Percentiles rank a stretch among this genome's conserved stretches.
phyloP scores from a whole-genome alignment of 2,113 vertebrate genomes.

The Arenaria interpres region DNA sequence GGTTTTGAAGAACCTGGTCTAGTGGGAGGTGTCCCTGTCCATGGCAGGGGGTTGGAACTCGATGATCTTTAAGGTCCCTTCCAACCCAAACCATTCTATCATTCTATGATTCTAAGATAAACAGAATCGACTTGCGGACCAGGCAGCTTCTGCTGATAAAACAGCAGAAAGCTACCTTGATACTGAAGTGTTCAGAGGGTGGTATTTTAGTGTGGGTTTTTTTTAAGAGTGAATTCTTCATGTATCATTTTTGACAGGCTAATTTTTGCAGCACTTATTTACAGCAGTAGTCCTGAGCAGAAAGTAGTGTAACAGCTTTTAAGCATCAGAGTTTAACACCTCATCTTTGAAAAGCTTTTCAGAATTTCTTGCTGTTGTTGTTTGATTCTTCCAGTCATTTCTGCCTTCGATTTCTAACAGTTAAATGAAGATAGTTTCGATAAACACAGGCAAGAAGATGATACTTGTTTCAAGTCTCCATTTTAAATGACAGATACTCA shows the following conservation, averaged over 20 bases:
- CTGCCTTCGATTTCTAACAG: neutral
- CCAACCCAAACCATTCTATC: neutral
- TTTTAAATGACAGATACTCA: neutral
- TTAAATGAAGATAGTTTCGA: neutral
- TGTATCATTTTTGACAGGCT: neutral
- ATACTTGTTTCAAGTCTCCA: neutral
- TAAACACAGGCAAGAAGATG: neutral
- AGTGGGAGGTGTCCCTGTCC: neutral
- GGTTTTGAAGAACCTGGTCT: neutral
- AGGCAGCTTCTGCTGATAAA: neutral
- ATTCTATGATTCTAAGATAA: neutral
- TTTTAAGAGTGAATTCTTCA: neutral
- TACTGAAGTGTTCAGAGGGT: neutral
- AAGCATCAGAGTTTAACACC: neutral
- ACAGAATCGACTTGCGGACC: neutral
- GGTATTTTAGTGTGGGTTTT: neutral
- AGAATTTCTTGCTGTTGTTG: neutral
- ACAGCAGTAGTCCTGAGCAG: neutral
- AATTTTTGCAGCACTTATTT: neutral
- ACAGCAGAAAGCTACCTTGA: neutral
- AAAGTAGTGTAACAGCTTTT: neutral
- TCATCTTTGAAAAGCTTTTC: neutral
- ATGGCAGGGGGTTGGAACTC: neutral
- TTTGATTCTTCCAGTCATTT: neutral
- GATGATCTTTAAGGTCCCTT: neutral